Base-by-base conservation (phyloP, 2,888 invertebrate species). In the Malthinus flaveolus region DNA sequence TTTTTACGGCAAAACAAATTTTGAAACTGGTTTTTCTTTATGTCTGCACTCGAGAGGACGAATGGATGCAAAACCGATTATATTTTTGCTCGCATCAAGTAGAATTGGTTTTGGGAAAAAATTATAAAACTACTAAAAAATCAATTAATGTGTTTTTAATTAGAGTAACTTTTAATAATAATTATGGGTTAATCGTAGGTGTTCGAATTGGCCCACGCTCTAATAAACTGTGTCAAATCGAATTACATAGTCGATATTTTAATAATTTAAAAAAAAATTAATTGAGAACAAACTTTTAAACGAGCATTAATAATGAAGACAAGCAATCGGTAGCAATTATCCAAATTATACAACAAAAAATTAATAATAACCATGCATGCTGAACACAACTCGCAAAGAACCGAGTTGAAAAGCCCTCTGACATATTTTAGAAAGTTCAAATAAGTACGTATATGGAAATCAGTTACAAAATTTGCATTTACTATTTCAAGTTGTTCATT, bases 271-370 rank as follows among this genome's bases (percentile, higher is more conserved):
- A 42, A 42, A 42, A 15, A n/a, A 42, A 10, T 23, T 42, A 23
- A 42, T 42, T 15, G 3, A 8, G 23, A 23, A 23, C 23, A 23
- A 23, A 23, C 5, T 23, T 23, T 23, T 23, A 23, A 23, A 23
- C 23, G 23, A 4, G 10, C 1, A 42, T 42, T 51, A 42, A 33
- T 33, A 51, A 44, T 51, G 44, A 44, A 51, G 36, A 42, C 44
- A 34, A 10, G 23, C 15, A 51, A 33, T 42, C 51, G 32, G 51
- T 51, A 51, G 51, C 51, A 51, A 33, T 51, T 51, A 33, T 42
- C 32, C 15, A 42, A 51, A 23, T 50, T 31, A 31, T 48, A 34
- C 44, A 42, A 42, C 39, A 42, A 42, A 23, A 9, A 9, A 9
- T 23, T 23, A 23, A 23, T 23, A 23, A 23, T 23, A 23, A 23